Base-by-base conservation (phyloP, 37 sponge, comb jelly and placozoan genomes). In the Spongilla lacustris region DNA sequence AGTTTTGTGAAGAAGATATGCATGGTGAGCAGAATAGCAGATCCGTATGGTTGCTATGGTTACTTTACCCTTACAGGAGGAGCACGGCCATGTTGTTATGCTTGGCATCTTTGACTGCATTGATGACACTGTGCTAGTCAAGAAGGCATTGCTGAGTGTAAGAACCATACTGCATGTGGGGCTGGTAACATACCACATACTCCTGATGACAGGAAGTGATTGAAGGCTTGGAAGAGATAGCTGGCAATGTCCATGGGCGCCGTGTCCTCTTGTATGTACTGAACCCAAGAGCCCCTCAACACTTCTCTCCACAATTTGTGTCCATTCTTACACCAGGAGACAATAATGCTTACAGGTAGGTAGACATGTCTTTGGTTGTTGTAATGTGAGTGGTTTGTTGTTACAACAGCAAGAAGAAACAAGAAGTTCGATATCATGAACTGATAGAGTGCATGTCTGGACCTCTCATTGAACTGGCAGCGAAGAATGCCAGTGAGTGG, bases 71-170 rank as follows among this genome's bases (percentile, higher is more conserved):
- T 49, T 28, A 4, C 35, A 91, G 89, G 96, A 98, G 72, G 97
- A 96, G 76, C 89, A 96, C 76, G 96, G 99, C 12, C 93, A 96
- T 69, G 67, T 93, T 5, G 92, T 93, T 30, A 72, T 98, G 74
- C 76, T 94, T 73, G 95, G 92, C 27, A 32, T 94, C 35, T 98
- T 96, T 89, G 99, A 98, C 84, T 83, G 86, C 37, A 91, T 96
- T 12, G 99, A 98, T 87, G 99, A 98, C 89, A 98, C 99, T 50
- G 97, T 96, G 0, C 84, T 98, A 4, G 91, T 98, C 24, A 84
- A 48, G 80, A 98, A 98, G 73, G 77, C 88, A 0, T 32, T 98
- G 13, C 74, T 95, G 26, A 84, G 90, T 36, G 93, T 95, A 68
- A 87, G 17, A 28, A 80, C n/a, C 24, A n/a, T 2, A 35, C 75